Evolutionary conservation across 2,113 vertebrate genomes (phyloP).

Genomic region (Octodon degus): DNA sequence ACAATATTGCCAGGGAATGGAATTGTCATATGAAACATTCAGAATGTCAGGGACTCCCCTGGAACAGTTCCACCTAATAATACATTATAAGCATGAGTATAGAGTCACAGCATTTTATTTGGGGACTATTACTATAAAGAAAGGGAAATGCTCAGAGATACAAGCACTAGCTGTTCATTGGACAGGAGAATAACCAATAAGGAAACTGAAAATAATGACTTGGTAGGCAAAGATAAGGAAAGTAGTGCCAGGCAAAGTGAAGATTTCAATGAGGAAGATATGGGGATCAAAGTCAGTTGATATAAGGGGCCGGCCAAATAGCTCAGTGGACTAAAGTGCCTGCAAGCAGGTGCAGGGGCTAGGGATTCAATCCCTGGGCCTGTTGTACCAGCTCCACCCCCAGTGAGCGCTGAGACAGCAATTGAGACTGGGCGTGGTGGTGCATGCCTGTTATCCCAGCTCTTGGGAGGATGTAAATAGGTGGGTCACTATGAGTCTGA

Average conservation of each 20-base stretch:
- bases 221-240: not conserved
- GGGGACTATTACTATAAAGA: not conserved
- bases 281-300: not conserved
- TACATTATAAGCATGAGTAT: not conserved
- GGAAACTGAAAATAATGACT: constrained; percentile 1
- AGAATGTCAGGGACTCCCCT: not conserved
- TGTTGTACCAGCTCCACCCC: too few relatives aligned
- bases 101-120: not conserved
- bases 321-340: too few relatives aligned
- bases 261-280: not conserved
- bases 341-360: too few relatives aligned
- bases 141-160: not conserved
- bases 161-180: not conserved
- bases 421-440: too few relatives aligned
- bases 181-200: not conserved
- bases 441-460: too few relatives aligned
- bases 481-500: too few relatives aligned
- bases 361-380: too few relatives aligned
- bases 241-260: not conserved
- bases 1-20: not conserved
- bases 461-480: too few relatives aligned
- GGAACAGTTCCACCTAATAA: not conserved
- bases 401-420: too few relatives aligned
- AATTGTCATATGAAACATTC: not conserved
- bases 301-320: not conserved